These are phyloP conservation scores for Dugesia japonica DNA, from an alignment of 2,888 invertebrate species.

Conservation along the genomic window DNA sequence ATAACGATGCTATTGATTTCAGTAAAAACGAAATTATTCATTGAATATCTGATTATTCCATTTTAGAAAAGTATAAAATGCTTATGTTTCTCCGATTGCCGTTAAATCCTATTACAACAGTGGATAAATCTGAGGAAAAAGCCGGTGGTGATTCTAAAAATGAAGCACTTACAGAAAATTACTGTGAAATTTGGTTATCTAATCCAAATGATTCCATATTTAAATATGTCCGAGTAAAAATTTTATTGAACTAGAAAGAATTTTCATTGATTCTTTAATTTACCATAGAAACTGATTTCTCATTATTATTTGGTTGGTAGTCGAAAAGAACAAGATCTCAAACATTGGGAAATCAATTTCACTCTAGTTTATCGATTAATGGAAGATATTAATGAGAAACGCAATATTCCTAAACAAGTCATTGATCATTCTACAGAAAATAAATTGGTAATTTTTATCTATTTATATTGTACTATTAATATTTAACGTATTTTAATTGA, in stretches of 20 bases:
- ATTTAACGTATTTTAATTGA: too few relatives aligned
- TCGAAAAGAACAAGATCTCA: neutral
- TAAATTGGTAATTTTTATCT: neutral
- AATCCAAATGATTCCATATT: neutral
- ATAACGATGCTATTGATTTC: neutral
- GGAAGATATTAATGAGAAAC: neutral
- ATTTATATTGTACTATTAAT: too few relatives aligned
- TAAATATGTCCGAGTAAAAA: neutral
- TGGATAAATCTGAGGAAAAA: neutral
- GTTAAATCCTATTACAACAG: neutral
- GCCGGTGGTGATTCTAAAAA: neutral
- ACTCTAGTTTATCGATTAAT: neutral
- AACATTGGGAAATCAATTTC: neutral
- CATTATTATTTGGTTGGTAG: conserved; percentile 6
- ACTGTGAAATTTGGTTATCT: conserved; percentile 2
- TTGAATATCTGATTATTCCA: too few relatives aligned
- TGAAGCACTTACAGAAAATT: neutral
- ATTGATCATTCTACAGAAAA: neutral
- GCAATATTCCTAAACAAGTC: neutral
- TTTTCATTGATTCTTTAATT: neutral
- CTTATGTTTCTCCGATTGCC: neutral
- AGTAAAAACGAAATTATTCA: too few relatives aligned
- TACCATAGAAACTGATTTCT: neutral
- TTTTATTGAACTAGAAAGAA: neutral
- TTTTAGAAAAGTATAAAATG: conserved; percentile 4